Conservation (phyloP, 2,113 vertebrate genomes). For the Lagenorhynchus albirostris region DNA sequence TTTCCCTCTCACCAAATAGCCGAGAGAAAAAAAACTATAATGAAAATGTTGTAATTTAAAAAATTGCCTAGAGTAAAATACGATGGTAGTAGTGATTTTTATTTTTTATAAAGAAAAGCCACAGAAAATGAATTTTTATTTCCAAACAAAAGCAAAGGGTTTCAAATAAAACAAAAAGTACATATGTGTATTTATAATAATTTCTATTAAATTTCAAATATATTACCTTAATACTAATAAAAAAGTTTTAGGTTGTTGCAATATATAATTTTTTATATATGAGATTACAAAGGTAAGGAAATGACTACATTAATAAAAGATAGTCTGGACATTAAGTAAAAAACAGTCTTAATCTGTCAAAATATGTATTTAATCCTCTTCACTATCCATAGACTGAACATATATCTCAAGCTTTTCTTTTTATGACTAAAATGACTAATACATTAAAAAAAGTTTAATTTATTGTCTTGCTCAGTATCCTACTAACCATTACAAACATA, state of each 20-base stretch:
- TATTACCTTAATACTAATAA: not conserved
- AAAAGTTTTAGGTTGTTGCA: not conserved
- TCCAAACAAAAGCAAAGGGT: not conserved
- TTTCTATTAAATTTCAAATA: not conserved
- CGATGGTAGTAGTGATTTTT: not conserved
- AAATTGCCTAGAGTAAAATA: not conserved
- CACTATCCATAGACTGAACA: not conserved
- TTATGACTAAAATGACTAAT: not conserved
- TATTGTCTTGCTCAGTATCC: not conserved
- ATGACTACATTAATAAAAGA: not conserved
- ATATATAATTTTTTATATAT: not conserved
- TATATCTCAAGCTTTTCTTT: not conserved
- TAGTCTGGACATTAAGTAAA: not conserved
- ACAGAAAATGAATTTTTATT: not conserved
- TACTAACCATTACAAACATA: not conserved
- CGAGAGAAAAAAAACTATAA: not conserved
- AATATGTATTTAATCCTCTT: not conserved
- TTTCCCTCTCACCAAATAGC: not conserved
- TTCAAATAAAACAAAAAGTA: not conserved
- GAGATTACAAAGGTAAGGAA: constrained; percentile 10
- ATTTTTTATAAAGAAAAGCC: constrained; percentile 1
- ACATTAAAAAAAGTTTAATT: not conserved
- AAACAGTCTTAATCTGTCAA: not conserved
- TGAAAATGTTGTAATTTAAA: constrained; percentile 35
- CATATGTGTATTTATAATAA: not conserved